Percentiles rank a stretch among this genome's conserved stretches.
Conservation (phyloP, 2,113 vertebrate species). For the human (Homo sapiens) region DNA sequence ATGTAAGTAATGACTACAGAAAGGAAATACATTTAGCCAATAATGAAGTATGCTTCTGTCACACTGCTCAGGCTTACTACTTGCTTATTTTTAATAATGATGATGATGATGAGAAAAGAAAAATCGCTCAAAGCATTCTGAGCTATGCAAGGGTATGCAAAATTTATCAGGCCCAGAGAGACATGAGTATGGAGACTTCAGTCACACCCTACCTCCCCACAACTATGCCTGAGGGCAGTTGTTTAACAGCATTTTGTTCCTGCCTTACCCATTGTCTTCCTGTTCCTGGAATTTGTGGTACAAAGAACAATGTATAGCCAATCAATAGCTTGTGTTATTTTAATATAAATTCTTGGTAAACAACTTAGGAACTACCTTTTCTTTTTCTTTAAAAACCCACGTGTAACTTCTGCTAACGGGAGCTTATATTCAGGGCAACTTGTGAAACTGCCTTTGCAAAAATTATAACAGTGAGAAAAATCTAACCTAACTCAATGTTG, state of each 20-base stretch:
- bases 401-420: neutral
- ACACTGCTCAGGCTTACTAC: neutral
- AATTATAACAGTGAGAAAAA: no score
- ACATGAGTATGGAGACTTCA: neutral
- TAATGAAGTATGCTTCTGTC: neutral
- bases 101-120: neutral
- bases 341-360: neutral
- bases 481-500: no score
- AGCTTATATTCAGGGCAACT: neutral
- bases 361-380: neutral
- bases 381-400: neutral
- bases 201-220: neutral
- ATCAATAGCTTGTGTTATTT: neutral
- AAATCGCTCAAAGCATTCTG: neutral
- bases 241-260: neutral
- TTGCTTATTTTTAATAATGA: neutral
- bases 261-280: neutral
- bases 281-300: neutral
- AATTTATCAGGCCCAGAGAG: neutral
- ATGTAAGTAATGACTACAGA: neutral
- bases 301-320: neutral
- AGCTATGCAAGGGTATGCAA: neutral
- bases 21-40: neutral
- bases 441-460: no score
- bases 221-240: neutral